Percentiles rank a stretch among this genome's conserved stretches.
Conservation (phyloP, 2,113 vertebrate species). For the cat (Felis catus) region F.catus_Fca126_mat1.0 CM031412.1:177535501-177536000, state of each 20-base stretch:
- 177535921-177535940: neutral
- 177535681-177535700: constrained; percentile 38
- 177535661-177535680: constrained; percentile 50
- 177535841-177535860: neutral
- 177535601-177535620: constrained; percentile 56
- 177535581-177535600: neutral
- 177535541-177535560: neutral
- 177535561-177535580: neutral
- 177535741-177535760: constrained; percentile 15
- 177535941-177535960: neutral
- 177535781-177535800: neutral
- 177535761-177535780: neutral
- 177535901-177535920: neutral
- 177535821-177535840: constrained; percentile 32
- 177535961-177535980: neutral
- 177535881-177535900: neutral
- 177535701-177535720: constrained; percentile 28
- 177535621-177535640: neutral
- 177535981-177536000: neutral
- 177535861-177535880: neutral
- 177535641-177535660: constrained; percentile 48
- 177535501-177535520: neutral
- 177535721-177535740: constrained; percentile 2
- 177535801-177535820: neutral
- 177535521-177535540: neutral